Base-by-base conservation (phyloP, 2,113 vertebrate species). In the Phycodurus eques region DNA sequence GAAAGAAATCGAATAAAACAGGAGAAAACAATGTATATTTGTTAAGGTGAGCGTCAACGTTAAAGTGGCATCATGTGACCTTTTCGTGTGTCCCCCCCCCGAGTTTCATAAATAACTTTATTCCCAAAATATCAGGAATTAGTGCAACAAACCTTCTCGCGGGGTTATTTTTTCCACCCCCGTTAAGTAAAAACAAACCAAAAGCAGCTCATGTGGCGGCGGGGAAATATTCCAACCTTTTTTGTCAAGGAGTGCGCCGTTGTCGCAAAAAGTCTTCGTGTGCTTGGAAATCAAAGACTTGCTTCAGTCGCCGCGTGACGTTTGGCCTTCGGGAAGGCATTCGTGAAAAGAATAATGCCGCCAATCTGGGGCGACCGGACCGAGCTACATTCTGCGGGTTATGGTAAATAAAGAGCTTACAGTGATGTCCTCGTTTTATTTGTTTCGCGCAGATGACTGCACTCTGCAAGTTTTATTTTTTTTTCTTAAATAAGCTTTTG, bases 401-500 rank as follows among this genome's bases (percentile, higher is more conserved):
- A 86, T 27, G 27, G 83, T 86, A 74, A 84, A 59, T 86, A 74
- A 84, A 59, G 61, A 80, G 81, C 85, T 89, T 86, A 80, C 86
- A 80, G 83, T 86, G 84, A 88, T 56, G 80, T 90, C 87, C 83
- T 43, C 83, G 67, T 80, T 68, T 79, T 59, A 78, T 75, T 87
- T 74, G 67, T 76, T 47, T 77, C 66, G 73, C 74, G 27, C 74
- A 44, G 67, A 43, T 71, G 42, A 20, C 72, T 67, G 80, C 67
- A 27, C 73, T 64, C 51, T 68, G 63, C 43, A 10, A 70, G 65
- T 84, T 85, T 86, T 85, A 93, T 83, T 93, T 93, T 76, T 95
- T 99, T 92, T 98, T 99, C 91, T 96, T 99, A 88, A 99, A 98
- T 89, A 99, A 91, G 85, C 91, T 97, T 94, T 96, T 99, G 73